Percentiles rank a stretch among this genome's conserved stretches.
Evolutionary conservation across 2,113 vertebrate genomes (phyloP).

Genomic region (Hippolais icterina): DNA sequence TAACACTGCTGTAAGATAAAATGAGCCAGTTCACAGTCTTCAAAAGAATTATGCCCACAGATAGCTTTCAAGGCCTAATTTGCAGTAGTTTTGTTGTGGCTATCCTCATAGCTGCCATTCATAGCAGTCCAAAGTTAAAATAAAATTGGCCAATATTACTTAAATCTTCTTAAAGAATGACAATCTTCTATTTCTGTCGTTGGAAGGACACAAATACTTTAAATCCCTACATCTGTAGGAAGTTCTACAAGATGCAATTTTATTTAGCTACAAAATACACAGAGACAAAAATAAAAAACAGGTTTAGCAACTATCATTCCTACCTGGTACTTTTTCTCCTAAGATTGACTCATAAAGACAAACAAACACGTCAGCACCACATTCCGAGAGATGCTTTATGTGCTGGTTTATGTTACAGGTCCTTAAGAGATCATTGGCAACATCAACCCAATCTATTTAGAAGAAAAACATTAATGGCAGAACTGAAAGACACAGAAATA

Average conservation of each 20-base stretch:
- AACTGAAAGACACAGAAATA: background rate
- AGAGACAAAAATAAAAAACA: background rate
- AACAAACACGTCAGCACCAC: slow-evolving; percentile 86
- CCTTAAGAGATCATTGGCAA: slow-evolving; percentile 88
- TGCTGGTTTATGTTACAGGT: slow-evolving; percentile 83
- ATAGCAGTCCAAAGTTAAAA: background rate
- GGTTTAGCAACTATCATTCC: background rate
- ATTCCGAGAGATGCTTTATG: slow-evolving; percentile 83
- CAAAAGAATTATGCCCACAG: background rate
- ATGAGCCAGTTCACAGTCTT: background rate
- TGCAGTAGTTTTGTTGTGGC: background rate
- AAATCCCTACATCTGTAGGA: background rate
- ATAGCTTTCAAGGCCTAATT: background rate
- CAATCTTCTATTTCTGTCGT: background rate
- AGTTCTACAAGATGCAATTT: background rate
- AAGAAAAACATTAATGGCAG: background rate
- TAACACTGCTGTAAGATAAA: background rate
- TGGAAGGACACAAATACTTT: background rate
- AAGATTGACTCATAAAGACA: slow-evolving; percentile 87
- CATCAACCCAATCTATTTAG: slow-evolving; percentile 84
- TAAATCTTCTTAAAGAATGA: background rate
- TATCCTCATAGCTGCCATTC: background rate
- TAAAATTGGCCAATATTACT: background rate
- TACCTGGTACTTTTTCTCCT: slow-evolving; percentile 94
- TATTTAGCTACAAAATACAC: background rate